Evolutionary conservation across 2,113 vertebrate genomes (phyloP).

Genomic region (Excalfactoria chinensis): DNA sequence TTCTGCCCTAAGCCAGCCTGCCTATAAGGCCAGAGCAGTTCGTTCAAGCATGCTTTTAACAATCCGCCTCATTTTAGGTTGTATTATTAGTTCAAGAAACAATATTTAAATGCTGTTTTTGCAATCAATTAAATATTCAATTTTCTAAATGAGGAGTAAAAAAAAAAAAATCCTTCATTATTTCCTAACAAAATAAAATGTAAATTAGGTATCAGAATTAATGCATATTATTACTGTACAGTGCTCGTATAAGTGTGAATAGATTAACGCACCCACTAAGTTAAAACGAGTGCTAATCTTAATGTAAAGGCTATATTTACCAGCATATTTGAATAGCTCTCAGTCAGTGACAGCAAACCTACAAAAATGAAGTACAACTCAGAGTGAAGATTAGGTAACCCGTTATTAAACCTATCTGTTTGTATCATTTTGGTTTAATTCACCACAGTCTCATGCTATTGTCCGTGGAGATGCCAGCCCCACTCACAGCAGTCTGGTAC

Average conservation of each 20-base stretch:
- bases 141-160: constrained; percentile 45
- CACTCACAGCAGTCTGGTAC: background rate
- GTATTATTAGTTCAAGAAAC: constrained; percentile 27
- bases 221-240: background rate
- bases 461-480: background rate
- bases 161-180: constrained; percentile 21
- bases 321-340: background rate
- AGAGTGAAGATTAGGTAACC: background rate
- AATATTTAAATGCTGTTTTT: constrained; percentile 35
- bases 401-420: background rate
- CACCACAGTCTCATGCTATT: background rate
- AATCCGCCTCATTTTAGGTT: background rate
- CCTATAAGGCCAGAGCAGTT: background rate
- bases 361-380: background rate
- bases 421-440: background rate
- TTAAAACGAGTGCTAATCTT: constrained; percentile 16
- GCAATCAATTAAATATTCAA: constrained; percentile 45
- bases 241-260: constrained; percentile 23
- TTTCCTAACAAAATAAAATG: constrained; percentile 60
- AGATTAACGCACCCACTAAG: constrained; percentile 38
- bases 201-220: constrained; percentile 52
- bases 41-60: background rate
- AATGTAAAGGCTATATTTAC: constrained; percentile 38
- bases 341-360: background rate
- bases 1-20: background rate